Conservation (phyloP, 2,113 vertebrate genomes). For the Anhinga anhinga region DNA sequence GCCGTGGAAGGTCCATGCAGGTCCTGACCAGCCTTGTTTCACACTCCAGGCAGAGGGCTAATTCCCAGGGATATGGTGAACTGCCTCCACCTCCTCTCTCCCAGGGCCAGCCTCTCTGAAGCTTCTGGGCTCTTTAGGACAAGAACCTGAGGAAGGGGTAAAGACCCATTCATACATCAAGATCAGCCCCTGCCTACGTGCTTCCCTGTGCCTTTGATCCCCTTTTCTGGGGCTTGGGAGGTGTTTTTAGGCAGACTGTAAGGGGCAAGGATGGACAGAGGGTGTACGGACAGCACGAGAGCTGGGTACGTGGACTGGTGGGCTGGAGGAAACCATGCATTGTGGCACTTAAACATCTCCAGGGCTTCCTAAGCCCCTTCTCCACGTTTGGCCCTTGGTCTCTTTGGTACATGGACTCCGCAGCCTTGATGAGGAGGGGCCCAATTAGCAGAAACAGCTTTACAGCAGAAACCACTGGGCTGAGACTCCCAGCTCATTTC, state of each 20-base stretch:
- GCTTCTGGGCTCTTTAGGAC: not conserved
- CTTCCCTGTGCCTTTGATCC: not conserved
- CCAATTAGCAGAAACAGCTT: not conserved
- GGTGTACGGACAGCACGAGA: rapidly evolving
- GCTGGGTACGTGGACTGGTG: rapidly evolving
- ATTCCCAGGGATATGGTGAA: not conserved
- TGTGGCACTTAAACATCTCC: not conserved
- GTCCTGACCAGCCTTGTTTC: not conserved
- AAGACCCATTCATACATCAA: not conserved
- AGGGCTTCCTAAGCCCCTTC: not conserved
- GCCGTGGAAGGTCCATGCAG: not conserved
- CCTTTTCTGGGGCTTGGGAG: not conserved
- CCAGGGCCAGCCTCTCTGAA: not conserved
- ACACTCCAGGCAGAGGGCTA: not conserved
- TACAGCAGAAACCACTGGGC: not conserved
- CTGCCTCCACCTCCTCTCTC: not conserved
- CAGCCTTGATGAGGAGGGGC: not conserved
- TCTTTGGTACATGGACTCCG: not conserved
- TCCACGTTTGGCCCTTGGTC: not conserved
- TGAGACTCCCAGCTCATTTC: constrained; percentile 23
- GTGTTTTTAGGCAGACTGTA: not conserved
- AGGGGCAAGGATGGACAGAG: not conserved
- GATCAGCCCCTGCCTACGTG: not conserved
- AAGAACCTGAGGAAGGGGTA: not conserved
- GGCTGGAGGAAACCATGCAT: not conserved